Conservation (phyloP, 1,140 invertebrate species). For the Drosophila pachea region DNA sequence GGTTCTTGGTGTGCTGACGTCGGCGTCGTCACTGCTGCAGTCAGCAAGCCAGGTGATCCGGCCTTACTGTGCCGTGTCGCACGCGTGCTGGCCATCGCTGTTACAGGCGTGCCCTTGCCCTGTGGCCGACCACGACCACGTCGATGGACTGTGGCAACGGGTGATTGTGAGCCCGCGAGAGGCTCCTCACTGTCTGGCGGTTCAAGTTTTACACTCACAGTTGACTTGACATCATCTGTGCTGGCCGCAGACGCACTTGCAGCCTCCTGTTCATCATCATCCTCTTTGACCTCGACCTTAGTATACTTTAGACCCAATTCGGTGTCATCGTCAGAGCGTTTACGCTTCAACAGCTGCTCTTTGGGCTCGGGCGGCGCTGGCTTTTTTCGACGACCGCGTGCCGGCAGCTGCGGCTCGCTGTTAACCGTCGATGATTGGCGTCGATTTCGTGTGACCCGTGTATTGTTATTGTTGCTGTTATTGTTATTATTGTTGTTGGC, state of each 20-base stretch:
- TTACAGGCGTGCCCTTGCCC: slow-evolving; percentile 18
- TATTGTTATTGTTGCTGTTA: slow-evolving; percentile 46
- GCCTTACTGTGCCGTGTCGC: slow-evolving; percentile 68
- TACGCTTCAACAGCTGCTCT: slow-evolving; percentile 58
- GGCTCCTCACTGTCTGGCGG: slow-evolving; percentile 52
- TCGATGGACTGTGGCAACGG: slow-evolving; percentile 32
- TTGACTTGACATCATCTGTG: slow-evolving; percentile 27
- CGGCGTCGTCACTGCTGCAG: slow-evolving; percentile 9
- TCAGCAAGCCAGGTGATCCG: slow-evolving; percentile 51
- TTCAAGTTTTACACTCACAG: slow-evolving; percentile 63
- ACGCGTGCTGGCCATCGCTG: slow-evolving; percentile 47
- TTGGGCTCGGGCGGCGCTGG: slow-evolving; percentile 12
- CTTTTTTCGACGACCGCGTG: slow-evolving; percentile 39
- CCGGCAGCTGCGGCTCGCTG: slow-evolving; percentile 30
- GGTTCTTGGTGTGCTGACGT: slow-evolving; percentile 31
- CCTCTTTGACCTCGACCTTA: slow-evolving; percentile 60
- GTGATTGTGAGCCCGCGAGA: slow-evolving; percentile 2
- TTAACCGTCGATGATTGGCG: slow-evolving; percentile 54
- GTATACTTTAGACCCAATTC: slow-evolving; percentile 49
- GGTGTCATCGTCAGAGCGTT: slow-evolving; percentile 59
- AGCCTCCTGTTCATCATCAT: slow-evolving; percentile 17
- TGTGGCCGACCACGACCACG: slow-evolving; percentile 58
- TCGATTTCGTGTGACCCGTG: slow-evolving; percentile 68
- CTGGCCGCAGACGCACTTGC: slow-evolving; percentile 3
- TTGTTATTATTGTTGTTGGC: slow-evolving; percentile 48